These are phyloP conservation scores for Tachina grossa DNA, from an alignment of 2,888 invertebrate genomes.

Conservation along the genomic window DNA sequence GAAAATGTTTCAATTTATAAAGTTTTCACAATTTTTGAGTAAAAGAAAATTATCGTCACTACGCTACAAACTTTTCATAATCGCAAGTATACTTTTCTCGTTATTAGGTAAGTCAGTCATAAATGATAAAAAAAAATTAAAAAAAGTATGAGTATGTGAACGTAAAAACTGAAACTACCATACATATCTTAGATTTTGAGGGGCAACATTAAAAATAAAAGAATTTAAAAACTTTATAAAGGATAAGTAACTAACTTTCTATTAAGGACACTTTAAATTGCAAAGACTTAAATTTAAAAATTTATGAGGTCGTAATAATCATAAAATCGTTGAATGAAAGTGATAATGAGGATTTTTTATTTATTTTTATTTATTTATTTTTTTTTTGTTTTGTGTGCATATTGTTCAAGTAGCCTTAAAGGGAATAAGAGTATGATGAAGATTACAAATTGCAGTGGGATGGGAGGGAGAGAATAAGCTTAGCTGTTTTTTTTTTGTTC, in stretches of 20 bases:
- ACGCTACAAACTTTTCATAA: conserved; percentile 51
- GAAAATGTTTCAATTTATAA: conserved; percentile 43
- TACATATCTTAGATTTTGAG: neutral
- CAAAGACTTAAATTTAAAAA: too few species aligned
- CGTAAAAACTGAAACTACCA: neutral
- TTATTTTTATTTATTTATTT: too few species aligned
- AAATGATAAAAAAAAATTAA: conserved; percentile 14
- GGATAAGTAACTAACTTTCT: too few species aligned
- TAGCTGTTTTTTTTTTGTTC: conserved; percentile 13
- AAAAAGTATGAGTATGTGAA: neutral
- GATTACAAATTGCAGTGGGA: neutral
- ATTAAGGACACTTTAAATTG: too few species aligned
- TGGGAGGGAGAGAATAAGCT: neutral
- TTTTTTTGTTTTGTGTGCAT: conserved; percentile 13
- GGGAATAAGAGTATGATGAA: conserved; percentile 28
- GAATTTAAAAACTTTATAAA: too few species aligned
- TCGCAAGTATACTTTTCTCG: conserved; percentile 71
- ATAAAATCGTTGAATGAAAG: neutral
- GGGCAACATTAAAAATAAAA: neutral
- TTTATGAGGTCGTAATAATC: neutral
- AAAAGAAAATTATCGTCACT: conserved; percentile 48
- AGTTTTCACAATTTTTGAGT: conserved; percentile 41
- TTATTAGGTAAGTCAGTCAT: conserved; percentile 71
- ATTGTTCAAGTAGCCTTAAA: neutral
- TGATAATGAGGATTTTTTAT: neutral